Base-by-base conservation (phyloP, 2,888 invertebrate species). In the Mesochorus sp. region DNA sequence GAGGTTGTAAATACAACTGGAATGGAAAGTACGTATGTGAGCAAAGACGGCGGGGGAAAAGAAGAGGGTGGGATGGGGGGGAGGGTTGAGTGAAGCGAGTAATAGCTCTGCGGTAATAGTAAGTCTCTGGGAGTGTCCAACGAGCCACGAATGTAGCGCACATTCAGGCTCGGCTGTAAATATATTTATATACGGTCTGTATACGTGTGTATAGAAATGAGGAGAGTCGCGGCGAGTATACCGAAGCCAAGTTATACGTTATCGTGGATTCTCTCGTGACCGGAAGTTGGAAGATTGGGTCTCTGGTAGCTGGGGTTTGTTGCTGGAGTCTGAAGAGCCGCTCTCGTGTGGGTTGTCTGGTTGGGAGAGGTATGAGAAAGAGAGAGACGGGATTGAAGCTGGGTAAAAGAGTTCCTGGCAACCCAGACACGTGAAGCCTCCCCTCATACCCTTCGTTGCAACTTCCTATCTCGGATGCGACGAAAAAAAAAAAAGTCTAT, bases 191-290 rank as follows among this genome's bases (percentile, higher is more conserved):
- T 34, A n/a, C 51, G 34, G 26, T 8, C 31, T n/a, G n/a, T n/a
- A n/a, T n/a, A n/a, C 42, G 66, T 51, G 61, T 59, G 1, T 26
- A 39, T 12, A 37, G 59, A 26, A 47, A 47, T 62, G 44, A 17
- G 42, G 47, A 39, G 21, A 47, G 47, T 34, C 19, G 14, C n/a
- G 12, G 44, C 39, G 42, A 39, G 44, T 19, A 19, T 44, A 64
- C 55, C 77, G 53, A 70, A 78, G 78, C 78, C 78, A 78, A 78
- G 78, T 78, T 70, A 66, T 74, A 78, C 74, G 78, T 78, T 78
- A 78, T 74, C 78, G 78, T 71, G 70, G 74, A 78, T 78, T 66
- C 78, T 78, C 78, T 70, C 70, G 74, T 78, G 78, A 78, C 78
- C 78, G 78, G 78, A 78, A 78, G 78, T 78, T 70, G 51, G 64